Percentiles rank a stretch among this genome's conserved stretches.
Evolutionary conservation across 2,113 vertebrate species (phyloP).

Genomic region (Pollachius pollachius): DNA sequence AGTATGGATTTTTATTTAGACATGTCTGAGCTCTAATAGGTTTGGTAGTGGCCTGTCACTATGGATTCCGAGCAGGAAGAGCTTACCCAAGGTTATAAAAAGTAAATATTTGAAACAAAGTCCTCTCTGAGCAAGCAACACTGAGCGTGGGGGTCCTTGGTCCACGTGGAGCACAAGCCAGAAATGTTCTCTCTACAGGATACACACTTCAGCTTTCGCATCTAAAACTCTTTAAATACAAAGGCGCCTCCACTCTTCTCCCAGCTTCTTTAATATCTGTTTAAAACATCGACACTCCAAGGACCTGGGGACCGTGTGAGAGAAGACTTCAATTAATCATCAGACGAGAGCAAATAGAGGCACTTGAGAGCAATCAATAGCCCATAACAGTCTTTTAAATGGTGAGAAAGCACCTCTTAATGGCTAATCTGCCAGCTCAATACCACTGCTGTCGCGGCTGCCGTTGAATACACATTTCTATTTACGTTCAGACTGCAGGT

Average conservation of each 20-base stretch:
- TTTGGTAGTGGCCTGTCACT: conserved; percentile 72
- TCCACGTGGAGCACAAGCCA: conserved; percentile 81
- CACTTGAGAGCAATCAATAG: no score
- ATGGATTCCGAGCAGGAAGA: conserved; percentile 68
- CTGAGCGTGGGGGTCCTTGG: conserved; percentile 94
- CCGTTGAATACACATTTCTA: no score
- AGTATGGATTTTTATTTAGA: conserved; percentile 73
- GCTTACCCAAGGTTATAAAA: conserved; percentile 78
- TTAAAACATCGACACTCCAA: conserved; percentile 99
- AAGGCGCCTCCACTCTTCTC: conserved; percentile 88
- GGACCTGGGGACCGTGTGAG: conserved; percentile 80
- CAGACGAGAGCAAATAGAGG: no score
- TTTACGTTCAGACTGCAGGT: no score
- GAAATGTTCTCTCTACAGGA: conserved; percentile 86
- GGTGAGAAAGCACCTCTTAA: no score
- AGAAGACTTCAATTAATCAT: no score
- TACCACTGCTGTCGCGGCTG: no score
- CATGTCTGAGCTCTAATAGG: conserved; percentile 66
- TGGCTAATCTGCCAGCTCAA: no score
- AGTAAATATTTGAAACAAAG: conserved; percentile 81
- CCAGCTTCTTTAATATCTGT: conserved; percentile 72
- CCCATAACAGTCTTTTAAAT: no score
- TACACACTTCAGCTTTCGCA: conserved; percentile 90
- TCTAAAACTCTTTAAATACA: conserved; percentile 93
- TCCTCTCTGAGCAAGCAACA: conserved; percentile 94